Evolutionary conservation across 2,797 vertebrate species (phyloP).

Genomic region (Lycodopsis pacificus): DNA sequence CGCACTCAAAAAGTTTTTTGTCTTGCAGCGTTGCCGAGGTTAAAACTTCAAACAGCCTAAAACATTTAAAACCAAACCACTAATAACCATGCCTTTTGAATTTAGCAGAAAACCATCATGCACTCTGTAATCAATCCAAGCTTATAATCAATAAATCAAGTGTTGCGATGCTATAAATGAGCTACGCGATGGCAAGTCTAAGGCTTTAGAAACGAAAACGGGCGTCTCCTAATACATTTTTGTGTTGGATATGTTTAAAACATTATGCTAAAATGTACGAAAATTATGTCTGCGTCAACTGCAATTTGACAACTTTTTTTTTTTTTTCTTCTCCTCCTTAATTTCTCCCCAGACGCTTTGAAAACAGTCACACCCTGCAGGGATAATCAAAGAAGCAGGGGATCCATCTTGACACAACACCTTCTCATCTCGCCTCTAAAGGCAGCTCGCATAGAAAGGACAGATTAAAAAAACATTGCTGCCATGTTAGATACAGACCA

Average conservation of each 20-base stretch:
- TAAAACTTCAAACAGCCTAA: conserved; percentile 24
- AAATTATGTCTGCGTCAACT: conserved; percentile 68
- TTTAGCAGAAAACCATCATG: conserved; percentile 12
- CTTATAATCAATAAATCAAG: conserved; percentile 65
- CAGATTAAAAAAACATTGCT: conserved; percentile 78
- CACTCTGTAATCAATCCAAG: conserved; percentile 44
- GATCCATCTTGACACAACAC: conserved; percentile 73
- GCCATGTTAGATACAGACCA: conserved; percentile 74
- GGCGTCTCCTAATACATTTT: conserved; percentile 33
- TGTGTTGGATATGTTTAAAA: conserved; percentile 60
- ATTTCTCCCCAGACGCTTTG: conserved; percentile 57
- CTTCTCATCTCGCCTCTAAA: conserved; percentile 72
- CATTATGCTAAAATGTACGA: conserved; percentile 64
- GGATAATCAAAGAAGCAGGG: conserved; percentile 71
- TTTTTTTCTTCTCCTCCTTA: conserved; percentile 22
- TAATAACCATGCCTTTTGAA: conserved; percentile 19
- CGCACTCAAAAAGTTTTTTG: conserved; percentile 26
- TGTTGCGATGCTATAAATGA: conserved; percentile 43
- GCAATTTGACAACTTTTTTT: conserved; percentile 66
- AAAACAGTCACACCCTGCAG: conserved; percentile 63
- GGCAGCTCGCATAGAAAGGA: conserved; percentile 69
- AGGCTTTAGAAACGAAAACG: conserved; percentile 46
- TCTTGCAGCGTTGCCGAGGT: background rate
- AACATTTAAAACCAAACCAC: conserved; percentile 31
- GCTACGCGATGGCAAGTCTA: conserved; percentile 28